Conservation (phyloP, 2,797 vertebrate genomes). For the Remorina albescens region DNA sequence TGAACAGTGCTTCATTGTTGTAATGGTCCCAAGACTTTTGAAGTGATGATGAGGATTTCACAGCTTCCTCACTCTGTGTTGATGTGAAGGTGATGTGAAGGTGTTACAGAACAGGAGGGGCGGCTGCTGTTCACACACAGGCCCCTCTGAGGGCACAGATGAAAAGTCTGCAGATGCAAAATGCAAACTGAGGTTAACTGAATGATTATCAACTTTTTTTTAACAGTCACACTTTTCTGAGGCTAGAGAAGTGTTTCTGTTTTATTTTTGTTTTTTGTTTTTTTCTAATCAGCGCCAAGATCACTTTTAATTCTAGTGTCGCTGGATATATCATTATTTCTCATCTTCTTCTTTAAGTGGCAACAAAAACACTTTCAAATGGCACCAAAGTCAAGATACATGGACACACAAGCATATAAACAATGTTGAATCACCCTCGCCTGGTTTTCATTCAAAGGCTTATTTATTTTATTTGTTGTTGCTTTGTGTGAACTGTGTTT, state of each 20-base stretch:
- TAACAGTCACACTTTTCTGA: neutral
- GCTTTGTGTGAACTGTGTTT: no score
- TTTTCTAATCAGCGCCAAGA: no score
- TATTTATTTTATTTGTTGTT: no score
- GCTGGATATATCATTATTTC: neutral
- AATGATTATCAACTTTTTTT: no score
- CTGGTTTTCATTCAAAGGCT: no score
- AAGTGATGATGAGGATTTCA: slow-evolving; percentile 6
- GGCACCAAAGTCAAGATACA: neutral
- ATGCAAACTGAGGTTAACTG: slow-evolving; percentile 26
- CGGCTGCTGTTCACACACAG: slow-evolving; percentile 5
- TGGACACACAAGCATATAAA: neutral
- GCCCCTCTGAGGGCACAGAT: slow-evolving; percentile 3
- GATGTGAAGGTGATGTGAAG: slow-evolving; percentile 6
- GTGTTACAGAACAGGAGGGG: slow-evolving; percentile 5
- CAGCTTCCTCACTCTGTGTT: slow-evolving; percentile 11
- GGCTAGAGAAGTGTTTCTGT: neutral
- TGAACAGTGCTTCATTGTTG: neutral
- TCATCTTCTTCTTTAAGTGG: neutral
- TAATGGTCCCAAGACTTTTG: neutral
- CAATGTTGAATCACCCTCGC: slow-evolving; percentile 8
- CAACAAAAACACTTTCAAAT: slow-evolving; percentile 3
- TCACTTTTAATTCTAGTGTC: neutral
- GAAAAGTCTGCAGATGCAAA: slow-evolving; percentile 12
- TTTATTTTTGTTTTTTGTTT: no score